Evolutionary conservation across 2,888 invertebrate genomes (phyloP).

Genomic region (Thecophora atra): DNA sequence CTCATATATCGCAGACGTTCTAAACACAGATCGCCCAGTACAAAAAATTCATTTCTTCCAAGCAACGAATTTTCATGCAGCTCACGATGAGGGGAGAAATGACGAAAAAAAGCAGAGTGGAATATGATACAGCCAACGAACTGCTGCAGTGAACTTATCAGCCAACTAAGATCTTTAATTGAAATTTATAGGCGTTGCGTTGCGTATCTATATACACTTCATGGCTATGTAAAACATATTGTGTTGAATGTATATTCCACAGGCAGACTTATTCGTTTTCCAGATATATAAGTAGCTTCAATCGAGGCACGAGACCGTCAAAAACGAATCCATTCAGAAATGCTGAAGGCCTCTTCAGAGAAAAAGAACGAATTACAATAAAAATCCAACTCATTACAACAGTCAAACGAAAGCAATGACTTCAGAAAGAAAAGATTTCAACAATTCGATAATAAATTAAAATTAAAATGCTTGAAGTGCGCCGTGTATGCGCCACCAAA

Average conservation of each 20-base stretch:
- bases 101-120: not conserved
- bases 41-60: not conserved
- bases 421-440: constrained; percentile 32
- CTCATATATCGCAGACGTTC: not conserved
- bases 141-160: constrained; percentile 12
- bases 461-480: constrained; percentile 29
- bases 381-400: not conserved
- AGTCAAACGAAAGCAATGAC: not conserved
- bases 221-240: no score
- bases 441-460: constrained; percentile 30
- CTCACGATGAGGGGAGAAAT: constrained; percentile 5
- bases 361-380: not conserved
- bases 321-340: constrained; percentile 7
- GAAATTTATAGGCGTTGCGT: constrained; percentile 26
- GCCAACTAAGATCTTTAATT: constrained; percentile 31
- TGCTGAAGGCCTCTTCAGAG: constrained; percentile 26
- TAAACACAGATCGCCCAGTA: not conserved
- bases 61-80: constrained; percentile 21
- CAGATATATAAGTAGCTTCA: not conserved
- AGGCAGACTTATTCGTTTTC: not conserved
- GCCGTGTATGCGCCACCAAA: constrained; percentile 18
- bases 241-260: not conserved
- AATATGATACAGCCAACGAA: constrained; percentile 15
- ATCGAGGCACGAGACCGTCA: not conserved
- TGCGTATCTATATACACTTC: constrained; percentile 1